phyloP scores from a whole-genome alignment of 2,113 vertebrate genomes.

The Arothron firmamentum region DNA sequence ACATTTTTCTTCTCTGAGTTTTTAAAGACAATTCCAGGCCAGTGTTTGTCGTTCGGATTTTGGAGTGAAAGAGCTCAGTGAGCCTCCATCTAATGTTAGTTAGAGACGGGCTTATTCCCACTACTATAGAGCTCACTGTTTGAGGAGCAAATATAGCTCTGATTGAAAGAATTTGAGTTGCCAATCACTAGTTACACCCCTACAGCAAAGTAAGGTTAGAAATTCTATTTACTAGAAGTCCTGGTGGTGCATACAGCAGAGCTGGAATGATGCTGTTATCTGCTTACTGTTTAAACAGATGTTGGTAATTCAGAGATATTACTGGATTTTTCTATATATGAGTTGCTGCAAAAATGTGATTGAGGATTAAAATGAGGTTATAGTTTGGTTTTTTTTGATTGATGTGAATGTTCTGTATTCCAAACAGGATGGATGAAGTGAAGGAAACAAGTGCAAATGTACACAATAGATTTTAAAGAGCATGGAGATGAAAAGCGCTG shows the following conservation, averaged over 20 bases:
- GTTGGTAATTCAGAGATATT: too few species aligned
- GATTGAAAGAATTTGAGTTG: slow-evolving; percentile 15
- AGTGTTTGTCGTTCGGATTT: slow-evolving; percentile 27
- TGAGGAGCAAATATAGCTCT: slow-evolving; percentile 34
- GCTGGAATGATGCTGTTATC: too few species aligned
- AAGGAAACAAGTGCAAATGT: slow-evolving; percentile 3
- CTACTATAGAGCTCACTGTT: slow-evolving; percentile 17
- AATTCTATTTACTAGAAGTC: slow-evolving; percentile 3
- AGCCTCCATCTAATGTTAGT: slow-evolving; percentile 2
- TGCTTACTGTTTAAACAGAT: too few species aligned
- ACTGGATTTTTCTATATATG: too few species aligned
- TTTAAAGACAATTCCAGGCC: neutral
- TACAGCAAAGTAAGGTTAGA: neutral
- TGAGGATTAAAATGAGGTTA: too few species aligned
- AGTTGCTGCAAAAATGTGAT: too few species aligned
- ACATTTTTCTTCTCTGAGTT: slow-evolving; percentile 3
- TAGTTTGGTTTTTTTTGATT: too few species aligned
- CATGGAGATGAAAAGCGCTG: slow-evolving; percentile 8
- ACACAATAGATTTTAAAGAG: slow-evolving; percentile 15
- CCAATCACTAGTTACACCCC: slow-evolving; percentile 9
- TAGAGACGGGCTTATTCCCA: slow-evolving; percentile 15
- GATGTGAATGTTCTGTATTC: too few species aligned
- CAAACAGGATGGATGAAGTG: neutral
- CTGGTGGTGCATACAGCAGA: neutral
- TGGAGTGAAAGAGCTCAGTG: slow-evolving; percentile 24